These are phyloP conservation scores for Amphiprion percula DNA, from an alignment of 2,113 vertebrate genomes.

Conservation along the genomic window DNA sequence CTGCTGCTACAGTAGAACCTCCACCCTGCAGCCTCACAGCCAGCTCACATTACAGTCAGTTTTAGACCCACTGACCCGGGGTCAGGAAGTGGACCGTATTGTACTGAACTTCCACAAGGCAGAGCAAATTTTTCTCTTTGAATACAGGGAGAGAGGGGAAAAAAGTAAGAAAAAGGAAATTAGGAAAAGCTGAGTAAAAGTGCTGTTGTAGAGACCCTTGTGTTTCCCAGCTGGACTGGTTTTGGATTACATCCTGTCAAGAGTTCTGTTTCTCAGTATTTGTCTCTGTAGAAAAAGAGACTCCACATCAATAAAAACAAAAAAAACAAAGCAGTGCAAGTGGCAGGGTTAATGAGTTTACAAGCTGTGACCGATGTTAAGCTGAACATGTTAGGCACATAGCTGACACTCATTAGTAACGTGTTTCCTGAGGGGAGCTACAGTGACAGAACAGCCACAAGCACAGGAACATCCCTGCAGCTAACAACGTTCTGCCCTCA, in stretches of 20 bases:
- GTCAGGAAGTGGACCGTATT: conserved; percentile 30
- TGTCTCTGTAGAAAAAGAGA: conserved; percentile 4
- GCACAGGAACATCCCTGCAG: neutral
- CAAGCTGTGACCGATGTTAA: conserved; percentile 27
- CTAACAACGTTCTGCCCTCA: neutral
- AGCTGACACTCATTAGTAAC: conserved; percentile 31
- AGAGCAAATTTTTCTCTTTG: conserved; percentile 18
- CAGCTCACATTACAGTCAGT: conserved; percentile 44
- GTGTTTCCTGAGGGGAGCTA: conserved; percentile 10
- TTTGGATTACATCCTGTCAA: conserved; percentile 1
- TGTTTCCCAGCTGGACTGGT: conserved; percentile 7
- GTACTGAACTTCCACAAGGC: conserved; percentile 20
- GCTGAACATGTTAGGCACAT: conserved; percentile 49
- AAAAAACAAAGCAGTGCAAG: conserved; percentile 3
- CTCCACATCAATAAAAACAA: neutral
- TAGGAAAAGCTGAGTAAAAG: conserved; percentile 22
- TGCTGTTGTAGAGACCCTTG: neutral
- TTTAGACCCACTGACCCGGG: conserved; percentile 42
- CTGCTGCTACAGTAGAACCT: neutral
- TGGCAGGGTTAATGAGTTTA: conserved; percentile 44
- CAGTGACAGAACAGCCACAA: neutral
- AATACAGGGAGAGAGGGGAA: neutral
- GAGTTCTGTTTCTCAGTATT: conserved; percentile 10
- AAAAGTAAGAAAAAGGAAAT: neutral
- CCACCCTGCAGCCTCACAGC: conserved; percentile 18